phyloP scores from a whole-genome alignment of 2,888 invertebrate genomes.

The Metalampra italica region DNA sequence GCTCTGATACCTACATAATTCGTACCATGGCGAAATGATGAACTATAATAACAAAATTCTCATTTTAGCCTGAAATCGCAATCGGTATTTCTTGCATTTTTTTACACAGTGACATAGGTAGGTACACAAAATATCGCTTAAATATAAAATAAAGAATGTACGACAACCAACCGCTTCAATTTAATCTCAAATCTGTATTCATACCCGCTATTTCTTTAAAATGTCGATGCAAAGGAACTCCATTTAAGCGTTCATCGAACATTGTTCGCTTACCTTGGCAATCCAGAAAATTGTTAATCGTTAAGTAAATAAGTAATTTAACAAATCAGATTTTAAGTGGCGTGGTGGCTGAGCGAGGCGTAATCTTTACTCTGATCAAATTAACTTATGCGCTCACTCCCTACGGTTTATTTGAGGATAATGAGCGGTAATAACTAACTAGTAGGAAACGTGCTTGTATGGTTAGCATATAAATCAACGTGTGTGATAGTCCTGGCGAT shows the following conservation, averaged over 20 bases:
- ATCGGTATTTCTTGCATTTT: no score
- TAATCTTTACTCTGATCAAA: slow-evolving; percentile 60
- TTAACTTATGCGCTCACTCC: slow-evolving; percentile 49
- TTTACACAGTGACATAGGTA: no score
- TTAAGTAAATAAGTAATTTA: slow-evolving; percentile 61
- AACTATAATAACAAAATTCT: no score
- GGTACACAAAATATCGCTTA: no score
- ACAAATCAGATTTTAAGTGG: slow-evolving; percentile 59
- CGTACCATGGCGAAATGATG: no score
- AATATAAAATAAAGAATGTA: background rate
- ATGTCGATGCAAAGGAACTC: slow-evolving; percentile 2
- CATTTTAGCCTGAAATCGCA: no score
- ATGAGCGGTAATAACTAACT: slow-evolving; percentile 54
- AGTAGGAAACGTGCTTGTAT: slow-evolving; percentile 36
- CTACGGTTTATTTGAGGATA: slow-evolving; percentile 55
- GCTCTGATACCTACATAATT: no score
- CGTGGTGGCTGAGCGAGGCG: slow-evolving; percentile 27
- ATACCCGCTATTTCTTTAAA: background rate
- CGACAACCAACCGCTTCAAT: background rate
- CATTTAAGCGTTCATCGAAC: slow-evolving; percentile 5
- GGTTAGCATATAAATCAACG: slow-evolving; percentile 40
- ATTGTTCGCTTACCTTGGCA: slow-evolving; percentile 9
- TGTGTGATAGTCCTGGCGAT: background rate
- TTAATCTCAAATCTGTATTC: background rate
- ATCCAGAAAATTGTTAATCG: slow-evolving; percentile 31